Evolutionary conservation across 2,888 invertebrate species (phyloP).

Genomic region (Nephrotoma flavescens): DNA sequence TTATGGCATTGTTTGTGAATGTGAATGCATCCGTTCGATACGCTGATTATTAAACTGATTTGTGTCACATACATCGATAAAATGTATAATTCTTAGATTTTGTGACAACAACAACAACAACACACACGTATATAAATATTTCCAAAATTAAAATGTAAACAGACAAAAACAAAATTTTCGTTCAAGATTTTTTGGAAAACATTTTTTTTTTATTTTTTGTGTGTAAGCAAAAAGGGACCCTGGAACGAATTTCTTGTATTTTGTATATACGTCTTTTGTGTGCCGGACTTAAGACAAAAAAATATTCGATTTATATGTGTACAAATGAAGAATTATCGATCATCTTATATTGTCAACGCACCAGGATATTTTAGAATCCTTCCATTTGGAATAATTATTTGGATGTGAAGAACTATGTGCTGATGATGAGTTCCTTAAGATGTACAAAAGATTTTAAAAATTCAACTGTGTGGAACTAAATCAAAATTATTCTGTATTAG

Average conservation of each 20-base stretch:
- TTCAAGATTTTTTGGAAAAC: not conserved
- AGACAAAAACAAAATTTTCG: not conserved
- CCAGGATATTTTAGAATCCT: not conserved
- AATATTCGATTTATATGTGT: not conserved
- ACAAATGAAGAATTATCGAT: not conserved
- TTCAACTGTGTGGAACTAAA: not conserved
- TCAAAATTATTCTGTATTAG: not conserved
- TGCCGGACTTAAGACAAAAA: not conserved
- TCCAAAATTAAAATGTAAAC: not conserved
- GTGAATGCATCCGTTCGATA: constrained; percentile 1
- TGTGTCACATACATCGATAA: not conserved
- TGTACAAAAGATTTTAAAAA: not conserved
- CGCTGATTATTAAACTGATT: not conserved
- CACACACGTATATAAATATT: not conserved
- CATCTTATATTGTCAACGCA: not conserved
- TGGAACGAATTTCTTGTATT: not conserved
- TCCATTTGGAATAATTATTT: not conserved
- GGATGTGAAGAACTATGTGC: not conserved
- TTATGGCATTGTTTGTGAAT: not conserved
- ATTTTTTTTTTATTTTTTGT: not conserved
- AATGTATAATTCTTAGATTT: not conserved
- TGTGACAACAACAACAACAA: not conserved
- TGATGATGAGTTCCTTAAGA: not conserved
- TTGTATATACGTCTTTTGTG: not conserved
- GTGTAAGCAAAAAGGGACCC: not conserved